Conservation (phyloP, 2,797 vertebrate genomes). For the Acanthis flammea region DNA sequence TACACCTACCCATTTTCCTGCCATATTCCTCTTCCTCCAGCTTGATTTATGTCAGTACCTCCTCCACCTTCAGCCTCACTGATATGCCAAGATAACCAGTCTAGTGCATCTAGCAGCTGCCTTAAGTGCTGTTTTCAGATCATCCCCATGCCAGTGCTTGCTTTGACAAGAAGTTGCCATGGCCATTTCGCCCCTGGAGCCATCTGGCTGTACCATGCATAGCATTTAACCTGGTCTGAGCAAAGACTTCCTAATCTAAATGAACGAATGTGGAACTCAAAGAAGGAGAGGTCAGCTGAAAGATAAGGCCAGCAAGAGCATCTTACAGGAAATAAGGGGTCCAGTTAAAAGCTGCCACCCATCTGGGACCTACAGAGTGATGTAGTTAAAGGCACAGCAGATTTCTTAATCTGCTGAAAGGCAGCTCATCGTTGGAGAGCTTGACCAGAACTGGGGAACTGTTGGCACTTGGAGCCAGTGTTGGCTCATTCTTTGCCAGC, state of each 20-base stretch:
- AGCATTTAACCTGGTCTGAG: not conserved
- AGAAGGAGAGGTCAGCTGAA: not conserved
- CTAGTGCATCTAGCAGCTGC: not conserved
- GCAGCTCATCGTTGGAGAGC: not conserved
- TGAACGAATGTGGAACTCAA: not conserved
- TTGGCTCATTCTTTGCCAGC: not conserved
- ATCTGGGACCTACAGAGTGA: not conserved
- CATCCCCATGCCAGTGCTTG: not conserved
- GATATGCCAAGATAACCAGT: not conserved
- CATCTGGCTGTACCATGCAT: not conserved
- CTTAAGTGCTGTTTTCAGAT: not conserved
- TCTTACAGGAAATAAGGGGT: not conserved
- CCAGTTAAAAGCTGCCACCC: not conserved
- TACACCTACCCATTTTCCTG: constrained; percentile 43
- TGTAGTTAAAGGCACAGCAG: not conserved
- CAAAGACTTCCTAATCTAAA: not conserved
- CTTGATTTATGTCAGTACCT: constrained; percentile 10
- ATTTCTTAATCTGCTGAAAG: not conserved
- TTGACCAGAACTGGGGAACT: not conserved
- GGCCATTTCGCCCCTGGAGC: not conserved
- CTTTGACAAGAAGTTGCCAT: not conserved
- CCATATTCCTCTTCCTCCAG: constrained; percentile 6
- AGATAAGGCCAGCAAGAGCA: not conserved
- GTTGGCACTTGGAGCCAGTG: not conserved
- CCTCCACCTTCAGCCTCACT: not conserved